Evolutionary conservation across 2,888 invertebrate genomes (phyloP).

Genomic region (Acrocera orbiculus): DNA sequence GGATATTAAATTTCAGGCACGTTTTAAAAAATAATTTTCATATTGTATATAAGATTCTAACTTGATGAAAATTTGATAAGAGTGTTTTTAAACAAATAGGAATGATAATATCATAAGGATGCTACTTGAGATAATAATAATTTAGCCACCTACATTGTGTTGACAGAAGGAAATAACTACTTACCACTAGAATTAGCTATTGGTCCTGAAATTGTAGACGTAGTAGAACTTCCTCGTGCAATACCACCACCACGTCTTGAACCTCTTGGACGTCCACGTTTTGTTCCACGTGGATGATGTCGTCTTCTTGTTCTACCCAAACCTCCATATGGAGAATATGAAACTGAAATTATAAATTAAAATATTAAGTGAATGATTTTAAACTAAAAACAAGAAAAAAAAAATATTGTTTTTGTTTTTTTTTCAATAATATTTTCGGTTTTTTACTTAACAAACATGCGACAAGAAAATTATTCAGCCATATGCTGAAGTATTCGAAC

Average conservation of each 20-base stretch:
- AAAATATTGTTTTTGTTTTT: constrained; percentile 1
- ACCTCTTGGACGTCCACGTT: constrained; percentile 58
- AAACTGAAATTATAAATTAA: constrained; percentile 8
- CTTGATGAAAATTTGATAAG: constrained; percentile 5
- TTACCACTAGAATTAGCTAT: constrained; percentile 15
- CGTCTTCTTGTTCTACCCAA: constrained; percentile 25
- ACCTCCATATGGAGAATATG: constrained; percentile 23
- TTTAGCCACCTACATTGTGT: not conserved
- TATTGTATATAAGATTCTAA: too few relatives aligned
- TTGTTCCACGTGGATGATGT: constrained; percentile 38
- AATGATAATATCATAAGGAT: constrained; percentile 7
- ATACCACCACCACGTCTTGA: constrained; percentile 41
- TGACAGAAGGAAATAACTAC: constrained; percentile 7
- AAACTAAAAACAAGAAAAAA: constrained; percentile 5
- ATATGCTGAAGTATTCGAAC: too few relatives aligned
- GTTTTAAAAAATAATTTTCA: too few relatives aligned
- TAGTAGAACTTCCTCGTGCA: too few relatives aligned
- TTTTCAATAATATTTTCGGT: not conserved
- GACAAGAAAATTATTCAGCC: not conserved
- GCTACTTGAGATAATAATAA: not conserved
- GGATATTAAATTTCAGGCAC: constrained; percentile 9
- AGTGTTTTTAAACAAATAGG: constrained; percentile 11
- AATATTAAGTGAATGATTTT: too few relatives aligned
- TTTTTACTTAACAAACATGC: not conserved
- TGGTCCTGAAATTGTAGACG: constrained; percentile 3